Percentiles rank a stretch among this genome's conserved stretches.
phyloP scores from a whole-genome alignment of 2,888 invertebrate species.

The Steromphala cineraria region DNA sequence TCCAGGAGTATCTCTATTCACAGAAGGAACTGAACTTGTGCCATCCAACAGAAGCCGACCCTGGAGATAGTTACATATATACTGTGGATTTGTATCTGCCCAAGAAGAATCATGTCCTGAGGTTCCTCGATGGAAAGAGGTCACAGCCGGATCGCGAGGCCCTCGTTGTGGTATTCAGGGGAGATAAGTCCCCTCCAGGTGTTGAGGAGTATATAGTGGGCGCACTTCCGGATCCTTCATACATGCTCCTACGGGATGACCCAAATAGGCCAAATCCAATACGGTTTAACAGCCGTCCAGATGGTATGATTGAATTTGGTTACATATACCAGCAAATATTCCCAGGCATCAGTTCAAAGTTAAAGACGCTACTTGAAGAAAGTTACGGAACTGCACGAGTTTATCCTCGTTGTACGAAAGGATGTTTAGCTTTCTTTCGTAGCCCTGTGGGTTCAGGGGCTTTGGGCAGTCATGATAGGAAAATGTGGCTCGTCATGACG shows the following conservation, averaged over 20 bases:
- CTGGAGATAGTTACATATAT: constrained; percentile 41
- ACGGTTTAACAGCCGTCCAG: constrained; percentile 38
- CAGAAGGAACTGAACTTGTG: constrained; percentile 41
- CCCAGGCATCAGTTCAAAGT: constrained; percentile 26
- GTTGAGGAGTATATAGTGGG: constrained; percentile 52
- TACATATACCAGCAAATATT: constrained; percentile 21
- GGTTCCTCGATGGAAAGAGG: constrained; percentile 36
- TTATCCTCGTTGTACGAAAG: constrained; percentile 30
- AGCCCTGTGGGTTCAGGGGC: constrained; percentile 19
- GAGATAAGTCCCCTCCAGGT: constrained; percentile 44
- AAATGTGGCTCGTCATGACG: constrained; percentile 42
- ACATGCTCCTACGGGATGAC: constrained; percentile 16
- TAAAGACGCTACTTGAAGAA: constrained; percentile 30
- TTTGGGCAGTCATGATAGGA: constrained; percentile 20
- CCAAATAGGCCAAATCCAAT: constrained; percentile 28
- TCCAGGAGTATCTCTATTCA: constrained; percentile 37
- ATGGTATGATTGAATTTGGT: constrained; percentile 27
- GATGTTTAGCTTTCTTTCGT: constrained; percentile 36
- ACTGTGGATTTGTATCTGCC: constrained; percentile 49
- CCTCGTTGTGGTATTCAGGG: constrained; percentile 53
- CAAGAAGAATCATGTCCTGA: constrained; percentile 41
- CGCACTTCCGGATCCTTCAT: constrained; percentile 41
- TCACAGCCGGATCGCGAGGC: constrained; percentile 48
- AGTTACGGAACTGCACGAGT: constrained; percentile 33
- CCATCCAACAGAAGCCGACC: neutral